Evolutionary conservation across 64 coral and sea anemone species (phyloP), one percentile per base, ranked within the genome.

Genomic region (Astreopora myriophthalma): DNA sequence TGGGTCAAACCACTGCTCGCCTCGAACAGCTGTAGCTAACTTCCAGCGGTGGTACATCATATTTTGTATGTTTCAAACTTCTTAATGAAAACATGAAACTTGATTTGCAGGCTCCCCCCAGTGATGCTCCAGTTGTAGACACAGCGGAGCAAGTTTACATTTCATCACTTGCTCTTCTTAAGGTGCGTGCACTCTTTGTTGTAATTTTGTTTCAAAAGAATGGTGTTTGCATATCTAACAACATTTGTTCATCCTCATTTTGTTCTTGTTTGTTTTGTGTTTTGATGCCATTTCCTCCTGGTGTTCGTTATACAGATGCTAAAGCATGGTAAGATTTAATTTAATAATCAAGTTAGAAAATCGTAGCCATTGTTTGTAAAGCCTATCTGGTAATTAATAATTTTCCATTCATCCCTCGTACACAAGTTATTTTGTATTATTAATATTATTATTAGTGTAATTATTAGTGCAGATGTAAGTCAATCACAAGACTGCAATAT

Each of bases 131-230:
- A 24, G 94, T 99, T 40, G 97, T 99, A 3, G 97, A 99, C 31
- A 99, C 97, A 27, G 97, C 97, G 57, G 97, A 99, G 79, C 97
- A 99, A 95, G 97, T 99, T 37, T 99, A 99, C 37, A 99, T 99
- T 69, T 99, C 97, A 16, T 99, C 97, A 68, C 71, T 99, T 20
- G 97, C 97, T 46, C 74, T 99, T 26, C 71, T 99, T 23, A 99
- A 99, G 97, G 97, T 99, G 78, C 10, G 37, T 35, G 0, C 20
- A 9, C 35, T 64, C 20, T 24, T 64, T 11, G 13, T 58, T 3
- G 13, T 3, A 58, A 64, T 64, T 20, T 26, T 64, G 20, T 64
- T 64, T 19, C 24, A 4, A 6, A 0, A 3, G 52, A 64, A 25
- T 64, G 5, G 61, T 2, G 13, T 11, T 67, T 67, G n/a, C 24